A percentile compares a stretch with the other conserved stretches of the same genome.
phyloP scores from a whole-genome alignment of 2,888 invertebrate genomes.

The Hydraecia micacea region DNA sequence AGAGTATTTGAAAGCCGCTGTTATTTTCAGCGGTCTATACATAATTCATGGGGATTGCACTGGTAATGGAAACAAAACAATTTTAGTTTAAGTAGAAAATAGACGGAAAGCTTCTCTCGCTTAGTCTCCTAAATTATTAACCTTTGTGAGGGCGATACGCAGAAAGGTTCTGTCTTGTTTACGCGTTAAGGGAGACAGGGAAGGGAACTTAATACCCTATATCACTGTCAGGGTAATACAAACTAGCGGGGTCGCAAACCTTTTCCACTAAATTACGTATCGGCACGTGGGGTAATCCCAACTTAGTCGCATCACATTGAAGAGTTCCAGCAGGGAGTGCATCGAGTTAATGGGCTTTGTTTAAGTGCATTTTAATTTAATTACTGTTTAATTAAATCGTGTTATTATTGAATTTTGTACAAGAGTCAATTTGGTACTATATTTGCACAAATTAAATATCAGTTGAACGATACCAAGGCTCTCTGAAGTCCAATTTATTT shows the following conservation, averaged over 20 bases:
- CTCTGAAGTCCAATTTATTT: slow-evolving; percentile 39
- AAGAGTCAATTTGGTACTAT: slow-evolving; percentile 1
- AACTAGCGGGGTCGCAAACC: slow-evolving; percentile 89
- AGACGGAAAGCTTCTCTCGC: slow-evolving; percentile 81
- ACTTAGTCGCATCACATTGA: slow-evolving; percentile 85
- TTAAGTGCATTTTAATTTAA: slow-evolving; percentile 38
- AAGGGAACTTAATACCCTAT: slow-evolving; percentile 90
- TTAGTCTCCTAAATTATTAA: slow-evolving; percentile 90
- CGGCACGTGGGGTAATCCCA: slow-evolving; percentile 87
- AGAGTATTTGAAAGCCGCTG: slow-evolving; percentile 67
- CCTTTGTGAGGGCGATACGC: slow-evolving; percentile 87
- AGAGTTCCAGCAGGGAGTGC: slow-evolving; percentile 77
- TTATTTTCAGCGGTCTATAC: slow-evolving; percentile 68
- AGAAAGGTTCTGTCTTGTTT: slow-evolving; percentile 90
- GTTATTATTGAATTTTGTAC: slow-evolving; percentile 21
- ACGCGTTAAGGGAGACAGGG: slow-evolving; percentile 88
- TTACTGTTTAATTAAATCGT: slow-evolving; percentile 34
- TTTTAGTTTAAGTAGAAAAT: slow-evolving; percentile 85
- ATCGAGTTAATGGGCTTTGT: slow-evolving; percentile 68
- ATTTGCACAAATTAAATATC: slow-evolving; percentile 19
- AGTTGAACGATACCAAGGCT: slow-evolving; percentile 12
- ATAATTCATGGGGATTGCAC: slow-evolving; percentile 78
- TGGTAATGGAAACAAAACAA: slow-evolving; percentile 83
- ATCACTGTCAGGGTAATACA: slow-evolving; percentile 89
- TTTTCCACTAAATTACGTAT: slow-evolving; percentile 90